These are phyloP conservation scores for Sorex araneus DNA, from an alignment of 2,113 vertebrate genomes.

Conservation along the genomic window DNA sequence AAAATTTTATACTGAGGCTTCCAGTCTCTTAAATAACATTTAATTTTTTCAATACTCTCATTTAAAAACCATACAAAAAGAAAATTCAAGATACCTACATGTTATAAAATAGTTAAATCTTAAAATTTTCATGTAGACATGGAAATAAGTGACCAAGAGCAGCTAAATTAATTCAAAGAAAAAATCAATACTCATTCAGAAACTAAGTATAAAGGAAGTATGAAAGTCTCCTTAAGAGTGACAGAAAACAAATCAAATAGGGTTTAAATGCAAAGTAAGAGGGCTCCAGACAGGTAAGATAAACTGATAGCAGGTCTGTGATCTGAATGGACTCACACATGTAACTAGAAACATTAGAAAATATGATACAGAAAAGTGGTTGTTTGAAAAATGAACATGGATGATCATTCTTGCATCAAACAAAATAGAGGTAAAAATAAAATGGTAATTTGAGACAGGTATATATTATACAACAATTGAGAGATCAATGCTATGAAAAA, in stretches of 20 bases:
- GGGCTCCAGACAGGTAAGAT: neutral
- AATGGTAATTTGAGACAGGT: too few species aligned
- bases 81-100: conserved; percentile 29
- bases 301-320: neutral
- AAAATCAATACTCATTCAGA: neutral
- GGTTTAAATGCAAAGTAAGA: neutral
- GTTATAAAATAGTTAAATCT: neutral
- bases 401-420: too few species aligned
- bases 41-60: neutral
- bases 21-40: neutral
- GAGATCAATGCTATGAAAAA: too few species aligned
- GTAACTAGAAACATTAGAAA: neutral
- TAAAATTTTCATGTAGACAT: neutral
- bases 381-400: too few species aligned
- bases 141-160: neutral
- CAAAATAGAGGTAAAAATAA: too few species aligned
- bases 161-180: neutral
- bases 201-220: neutral
- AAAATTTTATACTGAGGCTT: conserved; percentile 10
- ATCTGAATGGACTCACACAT: neutral
- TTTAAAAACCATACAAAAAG: neutral
- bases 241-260: neutral
- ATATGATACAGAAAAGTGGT: too few species aligned
- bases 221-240: neutral
- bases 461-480: too few species aligned